Conservation (phyloP, 37 sponge, comb jelly and placozoan genomes). For the Axinella damicornis region DNA sequence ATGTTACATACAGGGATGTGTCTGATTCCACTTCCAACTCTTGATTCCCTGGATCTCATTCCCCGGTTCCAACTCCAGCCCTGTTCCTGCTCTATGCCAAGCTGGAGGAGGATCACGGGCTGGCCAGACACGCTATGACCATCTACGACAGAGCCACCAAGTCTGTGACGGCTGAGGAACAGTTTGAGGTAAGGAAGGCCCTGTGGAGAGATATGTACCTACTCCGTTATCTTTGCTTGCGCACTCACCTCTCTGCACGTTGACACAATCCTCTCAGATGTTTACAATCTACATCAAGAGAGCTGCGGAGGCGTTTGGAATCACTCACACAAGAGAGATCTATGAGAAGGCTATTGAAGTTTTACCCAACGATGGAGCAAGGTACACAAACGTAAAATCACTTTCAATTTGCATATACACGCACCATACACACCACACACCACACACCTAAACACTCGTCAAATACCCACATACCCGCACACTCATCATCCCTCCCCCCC, state of each 20-base stretch:
- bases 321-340: constrained; percentile 96
- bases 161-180: constrained; percentile 83
- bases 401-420: not conserved
- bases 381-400: constrained; percentile 21
- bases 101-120: constrained; percentile 96
- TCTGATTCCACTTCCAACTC: not conserved
- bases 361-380: constrained; percentile 86
- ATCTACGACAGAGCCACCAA: constrained; percentile 96
- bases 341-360: constrained; percentile 96
- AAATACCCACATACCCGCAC: too few species aligned
- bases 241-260: not conserved
- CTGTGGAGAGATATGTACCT: too few species aligned
- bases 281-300: constrained; percentile 94
- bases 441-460: too few species aligned
- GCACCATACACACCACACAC: not conserved
- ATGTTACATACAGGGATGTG: not conserved
- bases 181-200: constrained; percentile 90
- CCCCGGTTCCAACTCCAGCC: constrained; percentile 25
- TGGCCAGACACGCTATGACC: constrained; percentile 97
- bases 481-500: not conserved
- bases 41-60: not conserved
- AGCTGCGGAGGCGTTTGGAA: constrained; percentile 92
- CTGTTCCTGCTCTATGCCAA: constrained; percentile 95
- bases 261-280: constrained; percentile 63
- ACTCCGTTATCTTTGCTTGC: too few species aligned